phyloP scores from a whole-genome alignment of 2,888 invertebrate species.

The Conops quadrifasciatus region DNA sequence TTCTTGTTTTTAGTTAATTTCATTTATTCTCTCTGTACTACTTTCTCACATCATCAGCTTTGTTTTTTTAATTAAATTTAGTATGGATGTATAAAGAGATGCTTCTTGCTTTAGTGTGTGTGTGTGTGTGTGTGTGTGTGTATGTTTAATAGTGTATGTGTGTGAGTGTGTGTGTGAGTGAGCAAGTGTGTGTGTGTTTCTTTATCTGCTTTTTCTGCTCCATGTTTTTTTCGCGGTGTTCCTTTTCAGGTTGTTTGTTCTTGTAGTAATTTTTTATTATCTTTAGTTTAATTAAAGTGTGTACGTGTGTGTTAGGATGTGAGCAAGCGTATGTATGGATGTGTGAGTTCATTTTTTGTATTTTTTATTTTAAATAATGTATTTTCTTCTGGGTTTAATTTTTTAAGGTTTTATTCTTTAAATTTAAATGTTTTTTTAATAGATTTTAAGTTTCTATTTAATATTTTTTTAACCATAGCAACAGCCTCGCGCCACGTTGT shows the following conservation, averaged over 20 bases:
- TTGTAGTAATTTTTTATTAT: slow-evolving; percentile 36
- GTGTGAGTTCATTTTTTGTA: slow-evolving; percentile 22
- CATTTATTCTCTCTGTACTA: slow-evolving; percentile 3
- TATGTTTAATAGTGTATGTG: slow-evolving; percentile 35
- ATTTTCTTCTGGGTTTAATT: slow-evolving; percentile 43
- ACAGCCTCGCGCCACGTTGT: slow-evolving; percentile 62
- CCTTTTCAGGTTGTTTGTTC: slow-evolving; percentile 39
- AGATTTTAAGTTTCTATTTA: slow-evolving; percentile 37
- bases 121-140: slow-evolving; percentile 36
- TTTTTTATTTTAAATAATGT: slow-evolving; percentile 49
- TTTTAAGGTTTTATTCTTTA: slow-evolving; percentile 47
- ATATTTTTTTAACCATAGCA: slow-evolving; percentile 64
- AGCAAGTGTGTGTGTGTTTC: slow-evolving; percentile 29
- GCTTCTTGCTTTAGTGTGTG: slow-evolving; percentile 38
- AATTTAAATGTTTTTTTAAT: slow-evolving; percentile 48
- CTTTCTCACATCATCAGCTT: slow-evolving; percentile 27
- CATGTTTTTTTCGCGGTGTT: no score
- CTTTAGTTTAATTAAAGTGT: slow-evolving; percentile 29
- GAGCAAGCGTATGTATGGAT: slow-evolving; percentile 31
- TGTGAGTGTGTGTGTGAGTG: slow-evolving; percentile 40
- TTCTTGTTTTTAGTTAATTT: slow-evolving; percentile 21
- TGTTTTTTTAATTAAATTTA: slow-evolving; percentile 43
- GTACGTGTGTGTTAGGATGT: background rate
- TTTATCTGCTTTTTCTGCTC: slow-evolving; percentile 54
- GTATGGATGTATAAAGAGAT: slow-evolving; percentile 42